phyloP scores from a whole-genome alignment of 2,113 vertebrate genomes.

The Neotoma lepida region DNA sequence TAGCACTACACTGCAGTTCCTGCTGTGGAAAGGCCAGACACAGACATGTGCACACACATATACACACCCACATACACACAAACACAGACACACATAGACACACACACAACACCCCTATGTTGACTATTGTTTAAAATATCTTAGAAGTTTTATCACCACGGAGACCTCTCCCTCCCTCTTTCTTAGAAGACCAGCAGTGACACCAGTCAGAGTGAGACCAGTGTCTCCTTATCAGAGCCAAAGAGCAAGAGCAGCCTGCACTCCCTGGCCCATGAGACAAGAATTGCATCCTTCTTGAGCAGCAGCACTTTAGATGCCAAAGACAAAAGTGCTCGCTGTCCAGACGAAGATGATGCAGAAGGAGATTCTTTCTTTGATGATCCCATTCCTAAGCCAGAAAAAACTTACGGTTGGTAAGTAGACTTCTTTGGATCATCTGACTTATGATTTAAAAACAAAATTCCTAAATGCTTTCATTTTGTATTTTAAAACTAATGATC shows the following conservation, averaged over 20 bases:
- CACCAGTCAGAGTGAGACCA: conserved; percentile 80
- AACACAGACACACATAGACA: neutral
- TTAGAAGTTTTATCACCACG: neutral
- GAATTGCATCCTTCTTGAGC: conserved; percentile 75
- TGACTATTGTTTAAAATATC: neutral
- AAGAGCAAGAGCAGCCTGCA: conserved; percentile 82
- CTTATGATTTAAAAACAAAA: neutral
- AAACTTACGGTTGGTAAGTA: conserved; percentile 91
- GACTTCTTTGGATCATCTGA: neutral
- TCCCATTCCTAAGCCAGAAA: conserved; percentile 93
- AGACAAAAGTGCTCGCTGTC: conserved; percentile 74
- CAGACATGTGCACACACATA: neutral
- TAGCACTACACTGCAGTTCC: rapidly evolving
- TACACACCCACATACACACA: neutral
- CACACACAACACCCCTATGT: rapidly evolving
- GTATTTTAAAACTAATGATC: neutral
- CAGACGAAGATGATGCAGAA: conserved; percentile 86
- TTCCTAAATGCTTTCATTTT: neutral
- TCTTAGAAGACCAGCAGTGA: conserved; percentile 81
- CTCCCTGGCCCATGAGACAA: conserved; percentile 76
- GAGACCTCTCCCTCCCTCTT: neutral
- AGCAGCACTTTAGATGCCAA: conserved; percentile 68
- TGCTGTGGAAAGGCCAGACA: neutral
- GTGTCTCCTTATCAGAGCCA: conserved; percentile 79
- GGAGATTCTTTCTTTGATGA: conserved; percentile 98